Conservation (phyloP, 2,113 vertebrate genomes). For the Larimichthys polyactis region DNA sequence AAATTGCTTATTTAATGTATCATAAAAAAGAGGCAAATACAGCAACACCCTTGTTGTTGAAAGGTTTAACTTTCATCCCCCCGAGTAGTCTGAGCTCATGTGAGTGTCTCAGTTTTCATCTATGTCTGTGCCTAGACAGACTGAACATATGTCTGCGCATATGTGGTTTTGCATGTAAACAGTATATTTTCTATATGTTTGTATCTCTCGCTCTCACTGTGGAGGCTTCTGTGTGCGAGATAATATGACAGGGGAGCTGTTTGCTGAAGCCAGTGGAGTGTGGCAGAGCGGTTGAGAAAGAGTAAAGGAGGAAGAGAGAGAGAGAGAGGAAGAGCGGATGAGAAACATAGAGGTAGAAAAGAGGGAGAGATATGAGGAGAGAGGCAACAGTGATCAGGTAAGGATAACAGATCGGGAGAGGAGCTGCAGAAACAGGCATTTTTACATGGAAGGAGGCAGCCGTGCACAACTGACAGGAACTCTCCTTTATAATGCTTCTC, state of each 20-base stretch:
- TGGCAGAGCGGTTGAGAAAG: constrained; percentile 71
- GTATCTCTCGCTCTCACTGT: constrained; percentile 5
- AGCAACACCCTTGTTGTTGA: neutral
- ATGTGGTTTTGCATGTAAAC: constrained; percentile 33
- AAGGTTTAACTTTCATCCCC: constrained; percentile 41
- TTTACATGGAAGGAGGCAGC: constrained; percentile 74
- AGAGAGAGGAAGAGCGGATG: constrained; percentile 65
- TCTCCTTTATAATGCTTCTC: constrained; percentile 41
- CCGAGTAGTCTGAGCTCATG: constrained; percentile 3
- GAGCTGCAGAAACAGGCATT: constrained; percentile 69
- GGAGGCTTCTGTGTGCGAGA: constrained; percentile 47
- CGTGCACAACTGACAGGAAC: constrained; percentile 76
- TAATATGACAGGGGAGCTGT: constrained; percentile 82
- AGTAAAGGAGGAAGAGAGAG: constrained; percentile 58
- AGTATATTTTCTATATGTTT: constrained; percentile 28
- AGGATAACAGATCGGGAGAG: constrained; percentile 72
- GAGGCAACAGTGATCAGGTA: constrained; percentile 70
- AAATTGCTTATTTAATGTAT: constrained; percentile 6
- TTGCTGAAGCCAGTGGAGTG: constrained; percentile 83
- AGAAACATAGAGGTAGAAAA: constrained; percentile 43
- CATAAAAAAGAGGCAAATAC: neutral
- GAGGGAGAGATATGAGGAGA: constrained; percentile 57
- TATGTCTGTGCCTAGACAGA: constrained; percentile 8
- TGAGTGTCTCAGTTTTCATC: neutral
- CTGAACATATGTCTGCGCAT: constrained; percentile 12